Conservation (phyloP, 2,113 vertebrate genomes). For the Corythoichthys haematopterus region DNA sequence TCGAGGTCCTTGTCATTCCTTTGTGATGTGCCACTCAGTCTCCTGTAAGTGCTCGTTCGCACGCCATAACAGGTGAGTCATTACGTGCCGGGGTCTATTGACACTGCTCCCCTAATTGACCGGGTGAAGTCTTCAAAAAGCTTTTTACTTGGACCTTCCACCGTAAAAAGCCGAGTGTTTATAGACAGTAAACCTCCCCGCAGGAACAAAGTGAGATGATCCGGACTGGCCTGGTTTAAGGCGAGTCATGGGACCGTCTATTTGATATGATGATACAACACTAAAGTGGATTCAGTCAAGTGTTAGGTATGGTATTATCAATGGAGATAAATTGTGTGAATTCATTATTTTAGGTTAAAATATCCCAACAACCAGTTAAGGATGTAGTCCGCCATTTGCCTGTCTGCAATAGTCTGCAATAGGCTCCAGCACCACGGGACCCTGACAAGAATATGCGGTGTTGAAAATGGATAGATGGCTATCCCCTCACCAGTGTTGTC, state of each 20-base stretch:
- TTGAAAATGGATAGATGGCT: no score
- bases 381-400: no score
- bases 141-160: slow-evolving; percentile 64
- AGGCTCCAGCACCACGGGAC: no score
- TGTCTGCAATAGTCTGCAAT: no score
- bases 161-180: slow-evolving; percentile 64
- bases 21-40: slow-evolving; percentile 57
- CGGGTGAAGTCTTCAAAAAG: slow-evolving; percentile 65
- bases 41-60: slow-evolving; percentile 59
- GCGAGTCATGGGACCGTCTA: slow-evolving; percentile 11
- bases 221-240: slow-evolving; percentile 35
- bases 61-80: slow-evolving; percentile 69
- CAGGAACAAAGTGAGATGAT: slow-evolving; percentile 57
- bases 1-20: slow-evolving; percentile 61
- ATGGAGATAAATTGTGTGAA: no score
- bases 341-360: no score
- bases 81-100: slow-evolving; percentile 58
- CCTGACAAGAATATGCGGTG: no score
- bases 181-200: slow-evolving; percentile 52
- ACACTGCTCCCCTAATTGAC: slow-evolving; percentile 66
- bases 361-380: no score
- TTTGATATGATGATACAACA: neutral
- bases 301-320: no score
- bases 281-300: no score
- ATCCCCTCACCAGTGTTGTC: no score